phyloP scores from a whole-genome alignment of 2,888 invertebrate species.

The Synanthedon tipuliformis region DNA sequence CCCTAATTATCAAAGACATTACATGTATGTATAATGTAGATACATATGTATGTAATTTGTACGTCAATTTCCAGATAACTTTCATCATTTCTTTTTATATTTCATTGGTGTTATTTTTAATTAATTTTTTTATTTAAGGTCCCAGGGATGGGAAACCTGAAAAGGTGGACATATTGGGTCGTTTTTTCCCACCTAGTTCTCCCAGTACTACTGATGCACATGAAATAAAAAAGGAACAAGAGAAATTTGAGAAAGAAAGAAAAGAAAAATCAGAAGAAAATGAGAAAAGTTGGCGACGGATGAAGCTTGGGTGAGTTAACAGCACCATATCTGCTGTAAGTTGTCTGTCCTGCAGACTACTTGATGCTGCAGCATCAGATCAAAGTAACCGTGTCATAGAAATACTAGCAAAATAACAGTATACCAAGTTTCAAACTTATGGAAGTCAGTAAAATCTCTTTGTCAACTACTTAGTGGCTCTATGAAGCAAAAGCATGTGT shows the following conservation, averaged over 20 bases:
- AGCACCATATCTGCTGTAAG: too few relatives aligned
- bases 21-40: not conserved
- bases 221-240: conserved; percentile 67
- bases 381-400: too few relatives aligned
- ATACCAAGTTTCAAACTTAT: too few relatives aligned
- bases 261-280: conserved; percentile 71
- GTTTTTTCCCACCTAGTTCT: conserved; percentile 70
- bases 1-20: not conserved
- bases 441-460: too few relatives aligned
- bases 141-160: conserved; percentile 34
- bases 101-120: not conserved
- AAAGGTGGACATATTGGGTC: conserved; percentile 62
- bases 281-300: conserved; percentile 77
- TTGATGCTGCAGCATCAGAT: too few relatives aligned
- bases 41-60: not conserved
- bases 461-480: too few relatives aligned
- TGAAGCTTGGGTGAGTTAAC: conserved; percentile 74
- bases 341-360: too few relatives aligned
- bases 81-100: not conserved
- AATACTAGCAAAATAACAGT: too few relatives aligned
- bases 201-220: conserved; percentile 45
- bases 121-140: conserved; percentile 12
- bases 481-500: too few relatives aligned
- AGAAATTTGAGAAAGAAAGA: conserved; percentile 64
- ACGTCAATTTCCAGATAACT: not conserved